Percentiles rank a stretch among this genome's conserved stretches.
Evolutionary conservation across 2,113 vertebrate genomes (phyloP).

Genomic region (Cyprinodon brontotheroides): DNA sequence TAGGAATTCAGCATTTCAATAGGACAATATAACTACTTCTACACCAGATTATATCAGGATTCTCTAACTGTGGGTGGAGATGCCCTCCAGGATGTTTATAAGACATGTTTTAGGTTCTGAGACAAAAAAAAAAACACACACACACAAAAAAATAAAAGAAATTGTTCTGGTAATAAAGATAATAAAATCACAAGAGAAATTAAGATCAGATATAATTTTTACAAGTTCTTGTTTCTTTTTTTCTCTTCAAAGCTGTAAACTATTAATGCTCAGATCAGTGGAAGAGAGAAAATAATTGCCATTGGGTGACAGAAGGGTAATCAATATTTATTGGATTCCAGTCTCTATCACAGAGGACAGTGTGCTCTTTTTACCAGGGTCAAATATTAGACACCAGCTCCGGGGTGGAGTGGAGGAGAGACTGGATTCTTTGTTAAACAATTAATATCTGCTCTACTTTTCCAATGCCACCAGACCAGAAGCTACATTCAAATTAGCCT

Average conservation of each 20-base stretch:
- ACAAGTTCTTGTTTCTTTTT: background rate
- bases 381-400: background rate
- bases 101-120: too few species aligned
- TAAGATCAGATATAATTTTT: too few species aligned
- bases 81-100: too few species aligned
- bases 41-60: background rate
- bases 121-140: too few species aligned
- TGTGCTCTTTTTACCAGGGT: background rate
- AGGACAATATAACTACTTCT: too few species aligned
- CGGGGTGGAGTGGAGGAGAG: background rate
- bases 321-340: conserved; percentile 21
- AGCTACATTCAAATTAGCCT: background rate
- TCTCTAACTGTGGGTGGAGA: background rate
- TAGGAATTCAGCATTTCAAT: too few species aligned
- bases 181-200: too few species aligned
- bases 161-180: too few species aligned
- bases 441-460: background rate
- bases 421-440: background rate
- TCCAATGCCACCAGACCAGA: background rate
- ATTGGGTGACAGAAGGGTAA: background rate
- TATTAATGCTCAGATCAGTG: background rate
- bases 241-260: background rate
- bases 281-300: background rate
- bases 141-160: too few species aligned
- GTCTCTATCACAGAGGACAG: background rate